A percentile compares a stretch with the other conserved stretches of the same genome.
phyloP scores from a whole-genome alignment of 2,888 invertebrate species.

The Eupelmus urozonus region DNA sequence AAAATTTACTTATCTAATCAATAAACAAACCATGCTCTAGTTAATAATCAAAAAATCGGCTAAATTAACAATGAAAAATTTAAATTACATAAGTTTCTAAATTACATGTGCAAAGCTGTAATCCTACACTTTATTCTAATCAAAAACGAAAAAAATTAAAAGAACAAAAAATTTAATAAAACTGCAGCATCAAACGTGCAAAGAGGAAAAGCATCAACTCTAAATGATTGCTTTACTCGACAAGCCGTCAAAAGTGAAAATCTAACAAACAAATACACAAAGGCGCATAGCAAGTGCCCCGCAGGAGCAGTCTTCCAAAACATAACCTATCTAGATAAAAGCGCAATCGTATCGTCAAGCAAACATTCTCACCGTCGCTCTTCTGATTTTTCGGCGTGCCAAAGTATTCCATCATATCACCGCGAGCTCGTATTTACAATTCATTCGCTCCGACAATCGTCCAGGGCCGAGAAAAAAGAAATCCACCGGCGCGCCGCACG shows the following conservation, averaged over 20 bases:
- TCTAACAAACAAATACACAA: neutral
- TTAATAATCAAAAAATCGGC: neutral
- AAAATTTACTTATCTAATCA: constrained; percentile 8
- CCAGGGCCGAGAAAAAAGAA: constrained; percentile 4
- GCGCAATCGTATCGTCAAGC: constrained; percentile 11
- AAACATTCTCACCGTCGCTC: constrained; percentile 72
- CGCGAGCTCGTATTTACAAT: constrained; percentile 8
- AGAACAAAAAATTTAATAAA: neutral
- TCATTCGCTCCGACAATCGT: constrained; percentile 6
- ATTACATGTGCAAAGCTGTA: constrained; percentile 17
- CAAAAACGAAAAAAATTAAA: neutral
- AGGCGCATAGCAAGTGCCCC: constrained; percentile 30
- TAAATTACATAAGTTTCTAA: constrained; percentile 21
- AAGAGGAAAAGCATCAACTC: neutral
- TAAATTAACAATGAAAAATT: neutral
- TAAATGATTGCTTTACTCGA: no score
- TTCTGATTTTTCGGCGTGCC: constrained; percentile 75
- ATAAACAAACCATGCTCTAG: constrained; percentile 7
- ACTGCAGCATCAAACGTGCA: neutral
- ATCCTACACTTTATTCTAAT: neutral
- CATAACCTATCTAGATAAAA: constrained; percentile 52
- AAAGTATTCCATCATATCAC: constrained; percentile 66
- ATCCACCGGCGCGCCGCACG: constrained; percentile 8
- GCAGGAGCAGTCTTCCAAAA: constrained; percentile 43
- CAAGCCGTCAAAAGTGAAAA: no score